Evolutionary conservation across 2,888 invertebrate genomes (phyloP).

Genomic region (Dinocampus coccinellae): DNA sequence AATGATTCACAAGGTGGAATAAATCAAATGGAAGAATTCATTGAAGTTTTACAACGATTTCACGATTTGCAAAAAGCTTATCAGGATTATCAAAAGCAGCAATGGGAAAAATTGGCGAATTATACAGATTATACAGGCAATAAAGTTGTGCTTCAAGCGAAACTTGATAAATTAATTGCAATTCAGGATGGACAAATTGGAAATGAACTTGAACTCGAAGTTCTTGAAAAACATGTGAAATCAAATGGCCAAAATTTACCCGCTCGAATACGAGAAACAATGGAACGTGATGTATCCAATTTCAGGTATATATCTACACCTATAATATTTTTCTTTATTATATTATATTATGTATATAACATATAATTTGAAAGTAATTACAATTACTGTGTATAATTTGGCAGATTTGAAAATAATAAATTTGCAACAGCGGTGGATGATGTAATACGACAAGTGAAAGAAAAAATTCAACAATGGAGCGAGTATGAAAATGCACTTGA

Average conservation of each 20-base stretch:
- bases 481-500: slow-evolving; percentile 91
- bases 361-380: neutral
- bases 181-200: slow-evolving; percentile 83
- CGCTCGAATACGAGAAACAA: slow-evolving; percentile 85
- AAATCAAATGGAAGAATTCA: slow-evolving; percentile 79
- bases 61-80: slow-evolving; percentile 87
- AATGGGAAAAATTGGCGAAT: slow-evolving; percentile 88
- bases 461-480: slow-evolving; percentile 89
- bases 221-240: slow-evolving; percentile 81
- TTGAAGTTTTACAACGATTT: slow-evolving; percentile 88
- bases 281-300: slow-evolving; percentile 85
- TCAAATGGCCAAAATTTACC: slow-evolving; percentile 80
- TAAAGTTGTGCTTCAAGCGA: slow-evolving; percentile 85
- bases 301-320: slow-evolving; percentile 72
- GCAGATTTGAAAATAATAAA: slow-evolving; percentile 85
- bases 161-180: slow-evolving; percentile 84
- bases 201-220: slow-evolving; percentile 82
- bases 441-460: slow-evolving; percentile 83
- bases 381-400: slow-evolving; percentile 8
- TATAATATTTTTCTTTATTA: too few relatives aligned
- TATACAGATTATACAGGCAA: slow-evolving; percentile 90
- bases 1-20: slow-evolving; percentile 78
- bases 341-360: neutral
- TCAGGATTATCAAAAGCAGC: slow-evolving; percentile 90
- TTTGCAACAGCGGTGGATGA: slow-evolving; percentile 83